Conservation (phyloP, 2,797 vertebrate species). For the Chromobotia macracanthus region DNA sequence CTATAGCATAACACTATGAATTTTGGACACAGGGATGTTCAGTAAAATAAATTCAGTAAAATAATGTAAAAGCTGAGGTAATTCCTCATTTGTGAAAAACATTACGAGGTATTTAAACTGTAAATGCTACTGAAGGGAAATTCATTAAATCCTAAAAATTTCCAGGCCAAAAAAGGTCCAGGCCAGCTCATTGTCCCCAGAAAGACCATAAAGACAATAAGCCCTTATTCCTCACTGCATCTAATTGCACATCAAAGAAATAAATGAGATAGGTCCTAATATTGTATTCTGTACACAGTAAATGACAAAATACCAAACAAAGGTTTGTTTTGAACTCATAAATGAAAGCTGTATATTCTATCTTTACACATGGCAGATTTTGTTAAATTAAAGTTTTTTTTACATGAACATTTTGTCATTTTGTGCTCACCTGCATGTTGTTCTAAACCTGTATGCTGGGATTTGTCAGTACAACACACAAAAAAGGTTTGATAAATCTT, state of each 20-base stretch:
- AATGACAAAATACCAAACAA: background rate
- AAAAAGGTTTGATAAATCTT: background rate
- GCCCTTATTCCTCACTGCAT: conserved; percentile 41
- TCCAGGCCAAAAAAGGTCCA: conserved; percentile 49
- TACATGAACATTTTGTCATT: background rate
- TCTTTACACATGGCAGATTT: background rate
- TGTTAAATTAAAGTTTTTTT: background rate
- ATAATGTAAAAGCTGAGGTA: conserved; percentile 18
- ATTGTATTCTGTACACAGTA: background rate
- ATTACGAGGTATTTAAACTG: conserved; percentile 13
- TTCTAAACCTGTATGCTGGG: background rate
- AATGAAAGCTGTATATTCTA: background rate
- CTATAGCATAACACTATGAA: conserved; percentile 5
- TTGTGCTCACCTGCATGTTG: background rate
- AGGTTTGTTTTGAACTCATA: too few species aligned
- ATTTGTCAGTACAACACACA: background rate
- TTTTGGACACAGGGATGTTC: background rate
- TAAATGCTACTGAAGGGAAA: conserved; percentile 56
- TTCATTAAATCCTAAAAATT: conserved; percentile 55
- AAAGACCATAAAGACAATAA: conserved; percentile 48
- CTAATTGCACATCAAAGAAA: conserved; percentile 44
- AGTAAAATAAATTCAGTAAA: background rate
- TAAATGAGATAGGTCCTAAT: background rate
- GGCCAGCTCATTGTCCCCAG: conserved; percentile 49
- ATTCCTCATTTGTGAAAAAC: conserved; percentile 16